phyloP scores from a whole-genome alignment of 2,797 vertebrate genomes.

The Philypnodon macrostomus region DNA sequence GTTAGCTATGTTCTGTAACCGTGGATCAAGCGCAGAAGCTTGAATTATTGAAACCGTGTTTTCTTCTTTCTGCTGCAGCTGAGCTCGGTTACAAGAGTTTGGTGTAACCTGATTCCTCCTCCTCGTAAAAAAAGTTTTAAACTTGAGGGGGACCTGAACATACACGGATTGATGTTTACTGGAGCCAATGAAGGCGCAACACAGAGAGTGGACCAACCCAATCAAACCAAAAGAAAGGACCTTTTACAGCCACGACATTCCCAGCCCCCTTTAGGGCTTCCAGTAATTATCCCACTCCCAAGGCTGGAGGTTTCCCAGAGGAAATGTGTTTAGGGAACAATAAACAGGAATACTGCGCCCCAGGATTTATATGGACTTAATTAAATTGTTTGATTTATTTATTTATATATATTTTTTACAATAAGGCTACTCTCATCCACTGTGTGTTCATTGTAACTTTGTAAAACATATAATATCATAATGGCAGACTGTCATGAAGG shows the following conservation, averaged over 20 bases:
- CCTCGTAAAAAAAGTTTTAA: slow-evolving; percentile 78
- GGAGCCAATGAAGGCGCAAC: slow-evolving; percentile 61
- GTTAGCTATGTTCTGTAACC: slow-evolving; percentile 9
- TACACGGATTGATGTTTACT: slow-evolving; percentile 62
- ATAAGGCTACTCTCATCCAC: no score
- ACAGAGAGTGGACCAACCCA: slow-evolving; percentile 44
- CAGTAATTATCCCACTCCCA: slow-evolving; percentile 74
- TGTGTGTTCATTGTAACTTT: no score
- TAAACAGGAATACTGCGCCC: slow-evolving; percentile 59
- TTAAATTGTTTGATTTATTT: no score
- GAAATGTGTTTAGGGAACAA: slow-evolving; percentile 74
- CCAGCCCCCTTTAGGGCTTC: slow-evolving; percentile 62
- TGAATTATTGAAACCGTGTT: slow-evolving; percentile 79
- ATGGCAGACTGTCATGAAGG: no score
- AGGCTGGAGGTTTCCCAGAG: slow-evolving; percentile 71
- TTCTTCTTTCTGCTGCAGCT: slow-evolving; percentile 55
- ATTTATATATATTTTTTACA: no score
- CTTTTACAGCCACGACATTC: slow-evolving; percentile 39
- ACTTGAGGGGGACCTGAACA: slow-evolving; percentile 63
- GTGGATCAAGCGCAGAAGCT: slow-evolving; percentile 51
- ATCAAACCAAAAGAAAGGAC: slow-evolving; percentile 42
- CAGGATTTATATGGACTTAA: no score
- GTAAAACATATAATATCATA: no score
- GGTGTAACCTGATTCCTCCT: slow-evolving; percentile 75
- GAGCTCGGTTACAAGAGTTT: slow-evolving; percentile 75